These are phyloP conservation scores for Peromyscus leucopus DNA, from an alignment of 2,113 vertebrate species.

Conservation along the genomic window DNA sequence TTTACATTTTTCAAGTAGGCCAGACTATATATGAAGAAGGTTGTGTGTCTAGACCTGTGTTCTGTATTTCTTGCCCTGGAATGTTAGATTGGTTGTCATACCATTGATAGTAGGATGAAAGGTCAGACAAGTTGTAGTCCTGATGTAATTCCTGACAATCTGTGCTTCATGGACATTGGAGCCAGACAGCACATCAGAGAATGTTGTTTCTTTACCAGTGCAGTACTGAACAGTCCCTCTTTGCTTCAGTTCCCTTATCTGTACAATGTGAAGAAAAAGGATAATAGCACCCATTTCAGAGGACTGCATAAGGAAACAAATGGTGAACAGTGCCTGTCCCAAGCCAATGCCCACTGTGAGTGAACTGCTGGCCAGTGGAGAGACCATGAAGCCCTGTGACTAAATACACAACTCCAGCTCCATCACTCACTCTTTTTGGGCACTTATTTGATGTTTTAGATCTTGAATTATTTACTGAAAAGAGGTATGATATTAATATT, in stretches of 20 bases:
- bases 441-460: neutral
- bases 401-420: neutral
- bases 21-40: neutral
- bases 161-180: neutral
- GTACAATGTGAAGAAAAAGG: neutral
- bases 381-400: neutral
- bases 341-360: neutral
- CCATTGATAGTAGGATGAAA: neutral
- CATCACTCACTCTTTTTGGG: neutral
- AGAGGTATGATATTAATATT: neutral
- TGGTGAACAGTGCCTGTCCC: neutral
- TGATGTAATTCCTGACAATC: neutral
- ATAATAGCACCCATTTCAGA: neutral
- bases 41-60: neutral
- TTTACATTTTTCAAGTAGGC: neutral
- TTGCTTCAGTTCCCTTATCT: constrained; percentile 19
- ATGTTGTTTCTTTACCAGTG: neutral
- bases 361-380: neutral
- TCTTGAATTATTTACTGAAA: neutral
- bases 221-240: neutral
- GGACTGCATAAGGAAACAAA: neutral
- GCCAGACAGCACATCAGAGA: no score
- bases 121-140: neutral
- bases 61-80: neutral
- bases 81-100: neutral